Evolutionary conservation across 1,140 invertebrate genomes (phyloP).

Genomic region (Aphis craccivora): DNA sequence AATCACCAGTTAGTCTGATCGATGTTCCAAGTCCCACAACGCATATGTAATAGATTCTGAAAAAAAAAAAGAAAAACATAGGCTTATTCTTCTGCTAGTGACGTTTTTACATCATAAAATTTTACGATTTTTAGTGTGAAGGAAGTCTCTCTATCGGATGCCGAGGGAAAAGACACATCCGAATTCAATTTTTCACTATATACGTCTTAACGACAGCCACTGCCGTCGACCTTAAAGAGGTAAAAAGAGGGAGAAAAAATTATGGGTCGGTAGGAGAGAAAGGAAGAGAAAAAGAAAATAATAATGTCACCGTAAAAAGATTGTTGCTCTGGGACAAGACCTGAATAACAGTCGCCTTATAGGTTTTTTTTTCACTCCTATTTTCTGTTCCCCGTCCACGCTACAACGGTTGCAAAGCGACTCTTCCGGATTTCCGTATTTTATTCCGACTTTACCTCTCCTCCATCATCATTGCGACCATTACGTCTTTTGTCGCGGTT

Average conservation of each 20-base stretch:
- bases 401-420: background rate
- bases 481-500: background rate
- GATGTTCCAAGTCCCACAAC: background rate
- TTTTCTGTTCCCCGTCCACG: background rate
- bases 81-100: background rate
- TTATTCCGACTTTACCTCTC: background rate
- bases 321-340: conserved; percentile 48
- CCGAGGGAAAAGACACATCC: background rate
- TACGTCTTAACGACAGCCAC: conserved; percentile 19
- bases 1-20: background rate
- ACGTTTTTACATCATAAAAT: conserved; percentile 28
- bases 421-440: conserved; percentile 28
- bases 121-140: conserved; percentile 37
- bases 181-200: conserved; percentile 55
- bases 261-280: background rate
- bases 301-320: conserved; percentile 53
- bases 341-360: conserved; percentile 48
- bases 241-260: background rate
- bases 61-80: background rate
- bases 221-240: background rate
- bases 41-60: background rate
- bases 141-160: too few relatives aligned
- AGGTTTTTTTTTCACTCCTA: conserved; percentile 19
- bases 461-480: too few relatives aligned
- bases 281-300: conserved; percentile 15